Evolutionary conservation across 1,140 invertebrate genomes (phyloP).

Genomic region (Tribolium castaneum): DNA sequence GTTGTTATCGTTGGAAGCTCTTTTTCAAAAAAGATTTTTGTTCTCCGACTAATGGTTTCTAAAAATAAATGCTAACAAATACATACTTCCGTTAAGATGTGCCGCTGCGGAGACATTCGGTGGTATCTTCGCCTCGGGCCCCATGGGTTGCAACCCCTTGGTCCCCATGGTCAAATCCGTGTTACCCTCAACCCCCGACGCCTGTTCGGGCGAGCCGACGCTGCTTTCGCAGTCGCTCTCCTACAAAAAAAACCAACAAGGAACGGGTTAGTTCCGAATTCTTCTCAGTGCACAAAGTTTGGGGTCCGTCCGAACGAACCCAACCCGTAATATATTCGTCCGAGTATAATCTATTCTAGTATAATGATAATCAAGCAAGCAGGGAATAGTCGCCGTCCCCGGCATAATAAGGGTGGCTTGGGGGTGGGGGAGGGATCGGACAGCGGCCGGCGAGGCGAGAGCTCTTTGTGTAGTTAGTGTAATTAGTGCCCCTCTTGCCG

Average conservation of each 20-base stretch:
- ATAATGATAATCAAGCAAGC: conserved; percentile 61
- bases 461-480: conserved; percentile 66
- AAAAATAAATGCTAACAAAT: conserved; percentile 22
- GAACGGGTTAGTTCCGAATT: not conserved
- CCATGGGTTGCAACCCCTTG: conserved; percentile 54
- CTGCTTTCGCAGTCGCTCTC: conserved; percentile 77
- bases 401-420: conserved; percentile 55
- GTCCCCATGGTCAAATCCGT: conserved; percentile 61
- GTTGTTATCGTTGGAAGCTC: too few relatives aligned
- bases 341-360: conserved; percentile 60
- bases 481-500: conserved; percentile 62
- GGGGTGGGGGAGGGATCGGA: conserved; percentile 53
- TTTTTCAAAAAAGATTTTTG: too few relatives aligned
- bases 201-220: conserved; percentile 74
- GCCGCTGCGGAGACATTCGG: conserved; percentile 63
- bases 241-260: conserved; percentile 66
- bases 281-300: not conserved
- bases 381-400: conserved; percentile 50
- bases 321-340: conserved; percentile 50
- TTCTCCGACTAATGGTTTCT: too few relatives aligned
- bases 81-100: conserved; percentile 75
- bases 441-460: conserved; percentile 62
- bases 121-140: conserved; percentile 66
- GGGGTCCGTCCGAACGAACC: not conserved
- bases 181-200: conserved; percentile 64